Percentiles rank a stretch among this genome's conserved stretches.
These are phyloP conservation scores for Epizoanthus illoricatus DNA, from an alignment of 92 coral and sea anemone genomes.

Conservation along the genomic window DNA sequence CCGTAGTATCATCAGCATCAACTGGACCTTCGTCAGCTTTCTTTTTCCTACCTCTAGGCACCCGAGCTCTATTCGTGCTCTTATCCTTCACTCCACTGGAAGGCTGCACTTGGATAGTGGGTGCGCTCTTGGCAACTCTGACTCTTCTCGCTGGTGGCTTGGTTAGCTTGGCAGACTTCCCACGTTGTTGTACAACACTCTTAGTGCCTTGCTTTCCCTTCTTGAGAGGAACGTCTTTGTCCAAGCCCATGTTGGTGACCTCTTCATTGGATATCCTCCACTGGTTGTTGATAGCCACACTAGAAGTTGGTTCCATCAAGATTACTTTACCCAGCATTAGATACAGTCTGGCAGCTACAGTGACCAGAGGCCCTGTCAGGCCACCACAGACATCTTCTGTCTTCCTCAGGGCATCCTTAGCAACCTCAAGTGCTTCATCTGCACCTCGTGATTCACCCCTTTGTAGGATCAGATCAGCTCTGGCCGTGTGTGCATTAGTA, in stretches of 20 bases:
- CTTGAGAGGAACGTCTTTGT: background rate
- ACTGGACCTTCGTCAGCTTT: background rate
- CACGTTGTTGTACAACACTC: background rate
- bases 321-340: constrained; percentile 46
- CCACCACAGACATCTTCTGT: constrained; percentile 38
- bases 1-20: background rate
- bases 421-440: constrained; percentile 51
- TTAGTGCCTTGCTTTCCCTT: background rate
- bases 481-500: constrained; percentile 43
- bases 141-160: background rate
- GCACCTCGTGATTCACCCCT: constrained; percentile 55
- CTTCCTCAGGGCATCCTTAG: constrained; percentile 48
- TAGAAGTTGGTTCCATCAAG: background rate
- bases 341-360: constrained; percentile 49
- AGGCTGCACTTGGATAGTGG: background rate
- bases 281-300: constrained; percentile 13
- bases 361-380: constrained; percentile 38
- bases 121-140: background rate
- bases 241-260: background rate
- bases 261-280: background rate
- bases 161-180: background rate
- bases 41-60: background rate
- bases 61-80: background rate
- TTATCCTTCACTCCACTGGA: constrained; percentile 1
- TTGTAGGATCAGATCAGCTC: constrained; percentile 55